phyloP scores from a whole-genome alignment of 1,140 invertebrate species.

The Apis mellifera region DNA sequence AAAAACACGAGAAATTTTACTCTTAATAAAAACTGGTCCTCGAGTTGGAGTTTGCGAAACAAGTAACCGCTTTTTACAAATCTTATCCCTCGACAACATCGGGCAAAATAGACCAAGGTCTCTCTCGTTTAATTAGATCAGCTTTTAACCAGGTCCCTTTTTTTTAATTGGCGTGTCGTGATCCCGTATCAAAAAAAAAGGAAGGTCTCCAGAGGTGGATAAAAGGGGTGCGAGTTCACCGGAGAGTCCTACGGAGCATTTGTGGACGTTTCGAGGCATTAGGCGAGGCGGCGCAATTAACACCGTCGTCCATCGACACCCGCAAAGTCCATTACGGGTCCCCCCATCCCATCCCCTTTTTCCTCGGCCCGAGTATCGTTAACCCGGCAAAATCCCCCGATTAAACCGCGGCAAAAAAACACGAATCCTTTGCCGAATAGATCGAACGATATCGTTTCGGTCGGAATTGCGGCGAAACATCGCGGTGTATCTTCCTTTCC shows the following conservation, averaged over 20 bases:
- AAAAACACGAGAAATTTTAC: too few relatives aligned
- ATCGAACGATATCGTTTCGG: too few relatives aligned
- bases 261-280: constrained; percentile 43
- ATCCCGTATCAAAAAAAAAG: background rate
- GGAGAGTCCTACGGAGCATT: constrained; percentile 33
- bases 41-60: too few relatives aligned
- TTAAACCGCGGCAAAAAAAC: background rate
- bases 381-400: constrained; percentile 16
- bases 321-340: constrained; percentile 36
- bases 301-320: constrained; percentile 40
- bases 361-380: constrained; percentile 13
- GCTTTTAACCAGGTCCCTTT: background rate
- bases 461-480: too few relatives aligned
- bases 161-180: background rate
- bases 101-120: background rate
- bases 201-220: background rate
- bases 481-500: too few relatives aligned
- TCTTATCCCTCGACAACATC: background rate
- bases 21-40: too few relatives aligned
- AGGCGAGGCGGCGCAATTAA: constrained; percentile 45
- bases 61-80: too few relatives aligned
- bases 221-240: constrained; percentile 14
- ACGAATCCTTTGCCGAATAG: too few relatives aligned
- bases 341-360: constrained; percentile 34
- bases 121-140: constrained; percentile 3